phyloP scores from a whole-genome alignment of 2,888 invertebrate species.

The Rhopalosiphum nymphaeae region DNA sequence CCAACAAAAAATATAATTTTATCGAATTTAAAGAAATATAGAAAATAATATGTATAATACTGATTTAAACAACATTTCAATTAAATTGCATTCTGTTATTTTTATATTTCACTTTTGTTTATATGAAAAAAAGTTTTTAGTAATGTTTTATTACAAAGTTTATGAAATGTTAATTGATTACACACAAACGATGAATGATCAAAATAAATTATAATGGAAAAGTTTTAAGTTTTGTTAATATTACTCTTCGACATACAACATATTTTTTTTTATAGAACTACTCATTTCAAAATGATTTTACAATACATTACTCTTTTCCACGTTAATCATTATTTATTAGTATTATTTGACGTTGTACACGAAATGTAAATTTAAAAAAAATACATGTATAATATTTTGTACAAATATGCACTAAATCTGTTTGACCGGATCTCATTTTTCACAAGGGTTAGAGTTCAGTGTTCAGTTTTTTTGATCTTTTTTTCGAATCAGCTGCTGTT shows the following conservation, averaged over 20 bases:
- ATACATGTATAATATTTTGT: background rate
- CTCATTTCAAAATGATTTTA: constrained; percentile 23
- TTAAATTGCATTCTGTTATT: background rate
- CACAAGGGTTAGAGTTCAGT: constrained; percentile 27
- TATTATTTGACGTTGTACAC: constrained; percentile 6
- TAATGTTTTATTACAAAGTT: constrained; percentile 20
- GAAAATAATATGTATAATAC: background rate
- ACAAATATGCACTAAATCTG: constrained; percentile 7
- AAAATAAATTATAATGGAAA: constrained; percentile 7
- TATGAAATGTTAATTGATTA: constrained; percentile 32
- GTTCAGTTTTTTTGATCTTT: constrained; percentile 36
- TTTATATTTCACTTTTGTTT: background rate
- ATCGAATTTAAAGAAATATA: background rate
- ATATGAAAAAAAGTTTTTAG: background rate
- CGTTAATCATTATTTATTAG: constrained; percentile 7
- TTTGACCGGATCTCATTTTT: constrained; percentile 47
- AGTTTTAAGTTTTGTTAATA: constrained; percentile 1
- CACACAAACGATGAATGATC: background rate
- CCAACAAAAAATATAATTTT: background rate
- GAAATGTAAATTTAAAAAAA: constrained; percentile 11
- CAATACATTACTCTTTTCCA: background rate
- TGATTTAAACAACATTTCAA: background rate
- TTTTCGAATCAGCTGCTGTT: constrained; percentile 31
- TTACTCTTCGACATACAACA: background rate
- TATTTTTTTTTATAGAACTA: background rate